Conservation (phyloP, 2,113 vertebrate species). For the Accipiter cooperii region DNA sequence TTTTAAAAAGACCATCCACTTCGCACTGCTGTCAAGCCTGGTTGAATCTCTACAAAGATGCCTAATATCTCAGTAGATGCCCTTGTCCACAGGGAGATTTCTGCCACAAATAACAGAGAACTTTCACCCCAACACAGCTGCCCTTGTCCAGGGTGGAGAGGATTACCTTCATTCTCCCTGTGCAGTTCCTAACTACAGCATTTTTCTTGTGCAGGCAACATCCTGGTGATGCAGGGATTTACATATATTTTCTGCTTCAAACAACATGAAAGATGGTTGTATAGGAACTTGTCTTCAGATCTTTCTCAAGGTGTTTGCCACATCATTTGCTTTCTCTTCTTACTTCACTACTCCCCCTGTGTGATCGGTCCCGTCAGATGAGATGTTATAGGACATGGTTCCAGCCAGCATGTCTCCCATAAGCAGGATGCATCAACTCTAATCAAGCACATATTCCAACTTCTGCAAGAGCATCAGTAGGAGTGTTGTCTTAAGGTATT, state of each 20-base stretch:
- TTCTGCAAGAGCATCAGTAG: not conserved
- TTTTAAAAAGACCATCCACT: not conserved
- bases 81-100: not conserved
- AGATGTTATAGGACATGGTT: not conserved
- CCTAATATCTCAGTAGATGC: not conserved
- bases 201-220: not conserved
- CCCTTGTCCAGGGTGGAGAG: not conserved
- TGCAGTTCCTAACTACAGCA: not conserved
- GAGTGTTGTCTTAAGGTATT: not conserved
- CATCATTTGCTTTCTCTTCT: not conserved
- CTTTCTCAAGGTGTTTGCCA: not conserved
- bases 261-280: not conserved
- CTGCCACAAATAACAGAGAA: not conserved
- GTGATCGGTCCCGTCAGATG: not conserved
- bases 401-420: not conserved
- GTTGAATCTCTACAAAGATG: not conserved
- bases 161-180: not conserved
- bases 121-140: not conserved
- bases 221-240: not conserved
- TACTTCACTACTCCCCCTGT: not conserved
- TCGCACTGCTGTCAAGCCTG: not conserved
- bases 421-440: not conserved
- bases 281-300: not conserved
- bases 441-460: not conserved
- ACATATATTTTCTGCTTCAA: not conserved